phyloP scores from a whole-genome alignment of 2,113 vertebrate genomes.

The Pituophis catenifer region DNA sequence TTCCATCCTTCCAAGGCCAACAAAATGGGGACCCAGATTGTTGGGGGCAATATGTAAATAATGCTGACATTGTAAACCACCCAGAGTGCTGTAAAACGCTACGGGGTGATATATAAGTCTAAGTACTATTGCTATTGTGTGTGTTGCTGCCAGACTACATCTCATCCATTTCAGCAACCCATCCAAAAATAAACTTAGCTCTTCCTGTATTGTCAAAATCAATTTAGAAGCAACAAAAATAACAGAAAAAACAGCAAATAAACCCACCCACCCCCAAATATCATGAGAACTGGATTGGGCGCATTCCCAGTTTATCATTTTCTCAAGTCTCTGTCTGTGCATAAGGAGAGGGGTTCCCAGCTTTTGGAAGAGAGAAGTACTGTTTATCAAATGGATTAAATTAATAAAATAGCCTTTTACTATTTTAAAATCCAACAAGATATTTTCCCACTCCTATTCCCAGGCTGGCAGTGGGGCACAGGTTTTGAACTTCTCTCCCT shows the following conservation, averaged over 20 bases:
- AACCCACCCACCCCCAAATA: too few species aligned
- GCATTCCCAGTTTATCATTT: background rate
- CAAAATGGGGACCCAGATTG: background rate
- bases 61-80: background rate
- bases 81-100: background rate
- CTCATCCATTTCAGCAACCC: background rate
- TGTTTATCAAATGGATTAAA: background rate
- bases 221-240: background rate
- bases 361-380: background rate
- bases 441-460: background rate
- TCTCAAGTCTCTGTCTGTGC: background rate
- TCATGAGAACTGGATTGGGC: background rate
- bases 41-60: background rate
- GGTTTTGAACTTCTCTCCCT: background rate
- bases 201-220: background rate
- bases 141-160: background rate
- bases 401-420: background rate
- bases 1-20: background rate
- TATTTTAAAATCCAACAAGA: background rate
- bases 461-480: background rate
- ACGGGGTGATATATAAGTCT: background rate
- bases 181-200: background rate
- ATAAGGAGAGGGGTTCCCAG: background rate
- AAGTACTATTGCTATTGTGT: background rate
- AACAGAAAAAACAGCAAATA: background rate